These are phyloP conservation scores for Blastomussa wellsi DNA, from an alignment of 92 coral and sea anemone genomes.

Conservation along the genomic window DNA sequence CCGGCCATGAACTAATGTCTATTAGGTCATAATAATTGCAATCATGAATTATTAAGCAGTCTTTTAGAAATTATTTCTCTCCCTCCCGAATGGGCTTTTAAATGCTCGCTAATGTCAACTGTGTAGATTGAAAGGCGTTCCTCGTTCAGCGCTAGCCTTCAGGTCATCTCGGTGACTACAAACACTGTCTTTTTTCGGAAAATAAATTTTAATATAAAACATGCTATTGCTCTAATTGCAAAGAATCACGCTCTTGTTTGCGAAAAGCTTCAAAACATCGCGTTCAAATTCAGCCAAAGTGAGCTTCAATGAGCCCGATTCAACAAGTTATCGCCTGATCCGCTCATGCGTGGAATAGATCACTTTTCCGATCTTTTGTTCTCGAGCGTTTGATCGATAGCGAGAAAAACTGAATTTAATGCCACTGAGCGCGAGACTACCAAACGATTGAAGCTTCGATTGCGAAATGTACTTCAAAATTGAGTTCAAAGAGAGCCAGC, in stretches of 20 bases:
- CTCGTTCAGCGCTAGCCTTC: background rate
- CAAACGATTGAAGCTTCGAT: background rate
- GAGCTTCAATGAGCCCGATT: conserved; percentile 6
- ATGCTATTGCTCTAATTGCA: background rate
- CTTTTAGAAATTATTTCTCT: conserved; percentile 22
- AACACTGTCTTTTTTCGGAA: background rate
- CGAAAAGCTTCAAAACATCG: conserved; percentile 9
- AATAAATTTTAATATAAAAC: background rate
- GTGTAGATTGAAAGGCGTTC: background rate
- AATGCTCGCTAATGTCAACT: conserved; percentile 8
- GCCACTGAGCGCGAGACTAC: background rate
- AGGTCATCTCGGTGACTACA: background rate
- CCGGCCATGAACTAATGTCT: conserved; percentile 42
- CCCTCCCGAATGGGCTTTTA: conserved; percentile 31
- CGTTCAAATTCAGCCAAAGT: conserved; percentile 10
- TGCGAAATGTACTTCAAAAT: background rate
- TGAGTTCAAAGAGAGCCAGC: background rate
- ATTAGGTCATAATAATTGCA: conserved; percentile 44
- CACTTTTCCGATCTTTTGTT: conserved; percentile 22
- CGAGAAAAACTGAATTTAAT: conserved; percentile 8
- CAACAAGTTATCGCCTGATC: conserved; percentile 32
- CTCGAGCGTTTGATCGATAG: conserved; percentile 18
- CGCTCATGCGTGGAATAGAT: conserved; percentile 38
- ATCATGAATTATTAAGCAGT: conserved; percentile 35
- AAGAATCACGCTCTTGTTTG: conserved; percentile 13